Conservation (phyloP, 2,888 invertebrate species). For the Pseudanteris insignis region DNA sequence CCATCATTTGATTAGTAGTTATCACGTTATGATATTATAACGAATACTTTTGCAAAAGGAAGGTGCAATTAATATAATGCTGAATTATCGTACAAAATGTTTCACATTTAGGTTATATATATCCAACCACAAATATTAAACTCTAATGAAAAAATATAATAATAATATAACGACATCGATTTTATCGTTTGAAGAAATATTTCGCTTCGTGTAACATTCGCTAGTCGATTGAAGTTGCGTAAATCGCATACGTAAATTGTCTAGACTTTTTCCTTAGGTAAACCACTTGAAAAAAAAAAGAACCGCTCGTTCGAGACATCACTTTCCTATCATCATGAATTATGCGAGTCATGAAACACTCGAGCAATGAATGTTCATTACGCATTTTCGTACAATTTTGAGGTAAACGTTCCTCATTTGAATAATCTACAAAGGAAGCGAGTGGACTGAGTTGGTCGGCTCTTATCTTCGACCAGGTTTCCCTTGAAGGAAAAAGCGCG, state of each 20-base stretch:
- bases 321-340: slow-evolving; percentile 24
- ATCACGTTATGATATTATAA: too few relatives aligned
- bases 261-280: neutral
- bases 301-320: slow-evolving; percentile 10
- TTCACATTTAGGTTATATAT: too few relatives aligned
- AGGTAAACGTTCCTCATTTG: slow-evolving; percentile 39
- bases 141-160: too few relatives aligned
- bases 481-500: slow-evolving; percentile 10
- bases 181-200: too few relatives aligned
- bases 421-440: slow-evolving; percentile 42
- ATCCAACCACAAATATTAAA: neutral
- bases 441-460: slow-evolving; percentile 30
- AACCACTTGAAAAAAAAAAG: neutral
- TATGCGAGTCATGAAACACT: slow-evolving; percentile 33
- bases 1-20: too few relatives aligned
- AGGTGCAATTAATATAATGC: too few relatives aligned
- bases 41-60: too few relatives aligned
- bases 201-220: too few relatives aligned
- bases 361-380: slow-evolving; percentile 40
- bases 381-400: slow-evolving; percentile 39
- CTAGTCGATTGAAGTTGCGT: too few relatives aligned
- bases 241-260: neutral
- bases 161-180: too few relatives aligned
- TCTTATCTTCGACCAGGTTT: slow-evolving; percentile 38
- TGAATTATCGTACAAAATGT: too few relatives aligned